Evolutionary conservation across 2,888 invertebrate genomes (phyloP).

Genomic region (Catocala nupta): DNA sequence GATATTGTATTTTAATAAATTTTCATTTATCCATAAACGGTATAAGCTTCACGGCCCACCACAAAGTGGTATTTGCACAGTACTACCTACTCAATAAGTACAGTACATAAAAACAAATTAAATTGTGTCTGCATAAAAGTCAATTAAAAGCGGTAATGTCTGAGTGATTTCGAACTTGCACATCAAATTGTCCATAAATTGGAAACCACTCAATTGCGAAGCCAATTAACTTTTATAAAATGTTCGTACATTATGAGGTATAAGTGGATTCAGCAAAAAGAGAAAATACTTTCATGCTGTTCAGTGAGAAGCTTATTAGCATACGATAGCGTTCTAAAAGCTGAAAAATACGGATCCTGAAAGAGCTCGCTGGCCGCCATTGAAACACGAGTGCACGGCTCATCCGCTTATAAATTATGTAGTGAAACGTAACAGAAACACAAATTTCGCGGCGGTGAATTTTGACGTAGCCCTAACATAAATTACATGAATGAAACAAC

Average conservation of each 20-base stretch:
- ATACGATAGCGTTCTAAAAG: slow-evolving; percentile 72
- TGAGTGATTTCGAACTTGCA: slow-evolving; percentile 1
- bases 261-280: slow-evolving; percentile 21
- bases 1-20: too few relatives aligned
- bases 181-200: slow-evolving; percentile 1
- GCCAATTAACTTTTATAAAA: slow-evolving; percentile 37
- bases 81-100: too few relatives aligned
- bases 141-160: slow-evolving; percentile 4
- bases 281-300: slow-evolving; percentile 54
- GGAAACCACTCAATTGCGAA: slow-evolving; percentile 2
- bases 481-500: slow-evolving; percentile 46
- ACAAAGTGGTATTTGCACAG: too few relatives aligned
- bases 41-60: too few relatives aligned
- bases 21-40: too few relatives aligned
- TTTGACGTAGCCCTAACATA: slow-evolving; percentile 52
- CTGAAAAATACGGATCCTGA: slow-evolving; percentile 69
- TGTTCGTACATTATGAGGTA: slow-evolving; percentile 4
- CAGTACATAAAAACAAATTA: neutral
- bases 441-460: slow-evolving; percentile 54
- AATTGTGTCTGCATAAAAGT: neutral
- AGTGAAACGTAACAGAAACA: slow-evolving; percentile 65
- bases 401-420: slow-evolving; percentile 76
- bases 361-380: slow-evolving; percentile 62
- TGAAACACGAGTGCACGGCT: slow-evolving; percentile 69
- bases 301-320: slow-evolving; percentile 72